Percentiles rank a stretch among this genome's conserved stretches.
Evolutionary conservation across 2,113 vertebrate species (phyloP).

Genomic region (Pagrus major): DNA sequence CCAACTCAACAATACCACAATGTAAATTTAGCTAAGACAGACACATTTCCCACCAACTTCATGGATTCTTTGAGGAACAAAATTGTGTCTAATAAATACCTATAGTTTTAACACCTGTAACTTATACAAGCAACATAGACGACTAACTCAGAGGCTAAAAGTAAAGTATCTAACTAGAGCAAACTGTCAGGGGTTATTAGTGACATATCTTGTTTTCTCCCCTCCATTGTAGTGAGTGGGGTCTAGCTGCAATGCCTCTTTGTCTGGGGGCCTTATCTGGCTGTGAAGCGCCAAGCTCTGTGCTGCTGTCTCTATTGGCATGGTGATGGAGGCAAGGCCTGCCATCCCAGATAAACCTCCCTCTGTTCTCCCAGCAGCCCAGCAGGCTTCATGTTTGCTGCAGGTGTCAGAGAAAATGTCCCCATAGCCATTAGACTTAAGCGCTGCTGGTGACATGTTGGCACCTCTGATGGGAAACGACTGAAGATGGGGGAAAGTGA

Average conservation of each 20-base stretch:
- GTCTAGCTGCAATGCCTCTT: conserved; percentile 58
- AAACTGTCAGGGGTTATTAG: conserved; percentile 64
- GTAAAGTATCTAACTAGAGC: conserved; percentile 59
- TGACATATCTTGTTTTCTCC: conserved; percentile 34
- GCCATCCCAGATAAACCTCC: conserved; percentile 83
- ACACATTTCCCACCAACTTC: neutral
- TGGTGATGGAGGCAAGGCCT: conserved; percentile 77
- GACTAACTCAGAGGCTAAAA: conserved; percentile 34
- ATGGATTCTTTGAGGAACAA: neutral
- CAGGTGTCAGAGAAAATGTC: conserved; percentile 74
- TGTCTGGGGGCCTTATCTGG: conserved; percentile 77
- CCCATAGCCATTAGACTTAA: conserved; percentile 67
- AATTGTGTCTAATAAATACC: neutral
- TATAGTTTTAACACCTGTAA: conserved; percentile 4
- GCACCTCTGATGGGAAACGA: conserved; percentile 59
- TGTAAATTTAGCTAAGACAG: neutral
- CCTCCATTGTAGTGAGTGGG: conserved; percentile 55
- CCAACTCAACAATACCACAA: neutral
- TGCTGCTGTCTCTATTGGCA: conserved; percentile 75
- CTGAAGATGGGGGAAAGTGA: conserved; percentile 49
- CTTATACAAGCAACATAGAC: neutral
- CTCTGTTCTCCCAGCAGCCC: conserved; percentile 73
- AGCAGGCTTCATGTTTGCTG: conserved; percentile 74
- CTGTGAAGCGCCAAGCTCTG: conserved; percentile 54
- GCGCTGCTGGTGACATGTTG: conserved; percentile 61